Percentiles rank a stretch among this genome's conserved stretches.
Evolutionary conservation across 53 echinoderm and acorn worm species (phyloP).

Genomic region (Paracentrotus lividus): DNA sequence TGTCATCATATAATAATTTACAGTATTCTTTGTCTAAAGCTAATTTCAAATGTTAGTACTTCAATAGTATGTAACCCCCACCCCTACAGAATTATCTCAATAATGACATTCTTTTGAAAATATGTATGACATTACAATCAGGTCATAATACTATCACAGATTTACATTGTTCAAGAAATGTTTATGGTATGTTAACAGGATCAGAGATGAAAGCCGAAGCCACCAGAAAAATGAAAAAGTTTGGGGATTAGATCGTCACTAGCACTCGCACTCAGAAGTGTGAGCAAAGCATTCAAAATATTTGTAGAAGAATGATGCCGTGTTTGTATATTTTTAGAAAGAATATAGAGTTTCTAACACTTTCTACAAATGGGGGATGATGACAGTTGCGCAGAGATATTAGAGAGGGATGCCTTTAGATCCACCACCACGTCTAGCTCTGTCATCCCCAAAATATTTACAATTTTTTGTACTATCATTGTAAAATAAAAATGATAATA

Average conservation of each 20-base stretch:
- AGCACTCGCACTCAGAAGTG: constrained; percentile 42
- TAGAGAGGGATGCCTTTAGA: neutral
- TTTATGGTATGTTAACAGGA: constrained; percentile 16
- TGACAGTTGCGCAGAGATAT: constrained; percentile 23
- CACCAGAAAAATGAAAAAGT: neutral
- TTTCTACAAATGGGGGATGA: constrained; percentile 40
- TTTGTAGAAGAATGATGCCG: constrained; percentile 35
- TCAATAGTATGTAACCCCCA: too few species aligned
- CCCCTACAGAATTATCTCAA: neutral
- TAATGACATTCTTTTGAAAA: neutral
- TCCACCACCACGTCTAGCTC: too few species aligned
- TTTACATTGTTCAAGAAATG: constrained; percentile 31
- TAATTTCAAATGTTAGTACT: too few species aligned
- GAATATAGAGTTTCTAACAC: constrained; percentile 33
- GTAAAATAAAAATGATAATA: too few species aligned
- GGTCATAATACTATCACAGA: neutral
- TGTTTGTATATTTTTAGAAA: constrained; percentile 55
- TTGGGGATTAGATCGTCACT: constrained; percentile 35
- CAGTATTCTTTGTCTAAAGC: too few species aligned
- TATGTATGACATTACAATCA: neutral
- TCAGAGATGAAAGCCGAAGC: neutral
- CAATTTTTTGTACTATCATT: too few species aligned
- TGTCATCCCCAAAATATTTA: too few species aligned
- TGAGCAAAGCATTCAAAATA: constrained; percentile 43
- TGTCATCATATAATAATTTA: too few species aligned